Conservation (phyloP, 2,888 invertebrate species). For the Alsophila aescularia region DNA sequence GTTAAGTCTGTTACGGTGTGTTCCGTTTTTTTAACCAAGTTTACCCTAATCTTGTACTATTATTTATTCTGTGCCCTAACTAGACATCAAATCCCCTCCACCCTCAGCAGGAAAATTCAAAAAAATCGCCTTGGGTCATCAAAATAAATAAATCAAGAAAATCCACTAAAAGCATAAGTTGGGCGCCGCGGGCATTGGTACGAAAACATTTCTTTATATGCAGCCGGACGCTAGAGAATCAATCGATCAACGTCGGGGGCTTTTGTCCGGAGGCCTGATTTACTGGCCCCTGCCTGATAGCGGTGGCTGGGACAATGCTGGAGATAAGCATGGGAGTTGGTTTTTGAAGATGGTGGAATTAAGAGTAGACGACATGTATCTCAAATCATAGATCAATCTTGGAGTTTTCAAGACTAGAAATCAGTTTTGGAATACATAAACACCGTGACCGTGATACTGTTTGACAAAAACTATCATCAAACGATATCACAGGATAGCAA, state of each 20-base stretch:
- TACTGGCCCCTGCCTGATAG: slow-evolving; percentile 33
- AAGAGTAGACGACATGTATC: too few relatives aligned
- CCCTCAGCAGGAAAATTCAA: neutral
- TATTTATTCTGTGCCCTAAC: neutral
- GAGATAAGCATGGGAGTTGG: slow-evolving; percentile 15
- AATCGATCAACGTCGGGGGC: slow-evolving; percentile 50
- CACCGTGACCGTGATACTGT: too few relatives aligned
- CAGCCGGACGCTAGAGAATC: slow-evolving; percentile 31
- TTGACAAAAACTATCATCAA: too few relatives aligned
- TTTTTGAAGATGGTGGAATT: slow-evolving; percentile 3
- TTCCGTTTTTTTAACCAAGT: too few relatives aligned
- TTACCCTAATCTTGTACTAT: too few relatives aligned
- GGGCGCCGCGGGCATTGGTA: slow-evolving; percentile 24
- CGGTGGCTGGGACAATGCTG: slow-evolving; percentile 8
- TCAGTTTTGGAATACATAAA: too few relatives aligned
- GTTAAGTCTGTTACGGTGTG: too few relatives aligned
- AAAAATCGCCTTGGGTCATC: slow-evolving; percentile 4
- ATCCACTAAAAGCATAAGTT: slow-evolving; percentile 35
- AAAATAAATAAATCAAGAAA: slow-evolving; percentile 21
- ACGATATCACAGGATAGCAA: too few relatives aligned
- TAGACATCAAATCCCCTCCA: neutral
- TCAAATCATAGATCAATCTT: too few relatives aligned
- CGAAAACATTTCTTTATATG: slow-evolving; percentile 38
- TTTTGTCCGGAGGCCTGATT: slow-evolving; percentile 46
- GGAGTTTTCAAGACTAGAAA: too few relatives aligned